Base-by-base conservation (phyloP, 1,140 invertebrate genomes). In the Macrobrachium rosenbergii region DNA sequence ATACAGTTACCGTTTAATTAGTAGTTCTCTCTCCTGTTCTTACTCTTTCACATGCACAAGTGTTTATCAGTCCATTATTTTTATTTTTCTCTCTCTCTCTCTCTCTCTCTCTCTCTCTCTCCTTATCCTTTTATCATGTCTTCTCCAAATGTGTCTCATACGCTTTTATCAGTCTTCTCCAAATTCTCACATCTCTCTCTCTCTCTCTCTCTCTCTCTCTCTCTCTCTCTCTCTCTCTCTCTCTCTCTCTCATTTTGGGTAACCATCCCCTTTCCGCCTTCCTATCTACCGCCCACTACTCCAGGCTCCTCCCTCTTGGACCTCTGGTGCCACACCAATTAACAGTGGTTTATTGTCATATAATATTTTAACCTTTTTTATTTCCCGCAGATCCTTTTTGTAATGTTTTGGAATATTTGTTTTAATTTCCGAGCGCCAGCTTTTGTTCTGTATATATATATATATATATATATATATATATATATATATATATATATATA, bases 51-150 rank as follows among this genome's bases (percentile, higher is more conserved):
- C 72, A 23, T n/a, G n/a, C 72, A 37, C n/a, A n/a, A n/a, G n/a
- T n/a, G n/a, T n/a, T n/a, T n/a, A n/a, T n/a, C n/a, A n/a, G n/a
- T n/a, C n/a, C 72, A 7, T 43, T 75, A 23, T 28, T 14, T 75
- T 43, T 75, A 2, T 43, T 12, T 8, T 28, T 43, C 23, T 37
- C 72, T 23, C 28, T 37, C 28, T 75, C 72, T 37, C 19, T 37
- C 72, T 75, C n/a, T 75, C 28, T 75, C 72, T 37, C 28, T 75
- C 72, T 43, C 45, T 37, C 72, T 43, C 28, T 37, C 45, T 17
- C 45, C 2, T 10, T 37, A 23, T 21, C 19, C 16, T 11, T 37
- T 16, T 37, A 17, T 16, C 2, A 8, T 17, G 23, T n/a, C 8
- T 75, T 43, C 10, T 37, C 28, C 0, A 19, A 8, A 2, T 43